Evolutionary conservation across 1,140 invertebrate species (phyloP), one percentile per base, ranked within the genome.

Genomic region (Hycleus cichorii): DNA sequence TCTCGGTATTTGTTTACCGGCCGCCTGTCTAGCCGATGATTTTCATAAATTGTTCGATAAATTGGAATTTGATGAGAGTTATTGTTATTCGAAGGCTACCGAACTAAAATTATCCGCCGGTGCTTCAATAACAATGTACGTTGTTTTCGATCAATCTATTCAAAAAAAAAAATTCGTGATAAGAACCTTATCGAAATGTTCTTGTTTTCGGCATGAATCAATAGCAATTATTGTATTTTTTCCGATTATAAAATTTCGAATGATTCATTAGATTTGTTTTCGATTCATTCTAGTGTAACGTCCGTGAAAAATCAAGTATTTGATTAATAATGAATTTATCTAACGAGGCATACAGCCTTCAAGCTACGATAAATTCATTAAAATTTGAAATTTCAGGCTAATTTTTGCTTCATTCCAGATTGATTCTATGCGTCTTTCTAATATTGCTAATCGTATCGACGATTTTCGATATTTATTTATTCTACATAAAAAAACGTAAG

Each of bases 1-100:
- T 45, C 45, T 24, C 3, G 51, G 42, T n/a, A 11, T 12, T 11
- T 53, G 51, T 18, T 7, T 53, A 8, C 42, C 51, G 24, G 18
- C 26, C 18, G 42, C 12, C 7, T 53, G 39, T 59, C 18, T 51
- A 18, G 25, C 9, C 47, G 51, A 59, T 42, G 27, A 58, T 11
- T 42, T 57, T 40, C 27, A 57, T 25, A 49, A 24, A 9, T 42
- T 42, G 10, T 9, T 47, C 47, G 10, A 11, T 39, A 1, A 47
- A 3, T 9, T 3, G 42, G 64, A 45, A 10, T 53, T 53, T 53
- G 43, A 39, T 27, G 43, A 45, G 10, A 45, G 45, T 10, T 45
- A 53, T 32, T 53, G 51, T 46, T 53, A 53, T 45, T 27, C n/a
- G 11, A 39, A 5, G 32, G 26, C 44, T 11, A 53, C 50, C 6